Base-by-base conservation (phyloP, 1,140 invertebrate genomes). In the Drosophila azteca region DNA sequence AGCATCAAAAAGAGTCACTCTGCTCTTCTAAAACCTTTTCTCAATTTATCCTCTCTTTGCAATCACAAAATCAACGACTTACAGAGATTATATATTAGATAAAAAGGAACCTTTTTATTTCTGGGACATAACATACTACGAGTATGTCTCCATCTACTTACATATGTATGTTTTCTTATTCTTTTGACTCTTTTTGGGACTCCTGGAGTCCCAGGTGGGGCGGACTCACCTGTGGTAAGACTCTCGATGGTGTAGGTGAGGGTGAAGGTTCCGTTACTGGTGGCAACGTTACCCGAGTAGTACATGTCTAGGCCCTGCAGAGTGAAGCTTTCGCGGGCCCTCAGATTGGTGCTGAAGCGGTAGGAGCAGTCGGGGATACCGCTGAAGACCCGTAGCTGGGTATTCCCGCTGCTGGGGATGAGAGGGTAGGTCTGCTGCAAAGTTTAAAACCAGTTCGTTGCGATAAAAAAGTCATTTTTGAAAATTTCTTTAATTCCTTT, bases 311-410 rank as follows among this genome's bases (percentile, higher is more conserved):
- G 43, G 5, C 82, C 55, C 3, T 78, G 31, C 3, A 94, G 26
- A 0, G 50, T 58, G 1, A 92, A 79, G 5, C 67, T 31, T 1
- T 63, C 17, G 0, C 87, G 26, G n/a, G 63, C 48, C 24, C 58
- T 52, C 69, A 77, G 55, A 48, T 72, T 65, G 4, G 89, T 79
- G 9, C 51, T 60, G 11, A 93, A 39, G 9, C 51, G 45, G 13
- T 93, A 89, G 1, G 74, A 29, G 67, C 93, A 94, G 46, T 92
- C 75, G 3, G 94, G 90, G 11, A 81, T 73, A 3, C 93, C 93
- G 84, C 97, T 97, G 64, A 95, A 95, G 48, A 97, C 92, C 45
- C 95, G 92, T n/a, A 97, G 54, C 89, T 96, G 95, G 0, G 93
- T 93, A 31, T 93, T 82, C 6, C 94, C 94, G 13, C 69, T 7